Evolutionary conservation across 2,113 vertebrate genomes (phyloP), one percentile per base, ranked within the genome.

Genomic region (Tachuris rubrigastra): DNA sequence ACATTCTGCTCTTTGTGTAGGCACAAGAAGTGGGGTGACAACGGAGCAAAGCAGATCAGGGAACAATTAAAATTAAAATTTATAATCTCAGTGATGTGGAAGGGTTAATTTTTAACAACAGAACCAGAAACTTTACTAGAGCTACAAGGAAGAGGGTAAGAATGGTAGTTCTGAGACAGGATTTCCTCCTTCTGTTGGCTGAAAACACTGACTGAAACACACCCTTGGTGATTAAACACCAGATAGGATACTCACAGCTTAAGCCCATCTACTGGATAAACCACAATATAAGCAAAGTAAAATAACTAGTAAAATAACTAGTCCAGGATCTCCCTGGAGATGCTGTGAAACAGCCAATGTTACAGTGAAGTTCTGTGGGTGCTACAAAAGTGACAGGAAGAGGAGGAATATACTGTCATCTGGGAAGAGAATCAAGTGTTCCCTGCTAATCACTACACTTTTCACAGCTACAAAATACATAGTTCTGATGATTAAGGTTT

Each of bases 151-250:
- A 77, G 14, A 85, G 53, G 63, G 75, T 68, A 84, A 65, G 89
- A 92, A 93, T 66, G 33, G 88, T 39, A 83, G 74, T 84, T 84
- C 83, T 90, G 75, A 86, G 55, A 63, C 94, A 92, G 94, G 92
- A 96, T 96, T 97, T 97, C 94, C 95, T 87, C 24, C 63, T 59
- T 75, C 39, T 50, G 27, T 66, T 84, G 79, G 55, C 80, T 95
- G 72, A 93, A 66, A 94, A 84, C 33, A 39, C 37, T 60, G 30
- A 30, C 66, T 62, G 67, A 84, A 92, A 86, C 90, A 84, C 94
- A 86, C 83, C 96, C 60, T 84, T 27, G 10, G 68, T 24, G 50
- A 90, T 83, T 83, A 86, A 73, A 85, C 25, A 42, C 10, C 11
- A 50, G 47, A 78, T 16, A 89, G 42, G 22, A 47, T 28, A 69